Evolutionary conservation across 2,113 vertebrate genomes (phyloP).

Genomic region (Aspidoscelis tigris): DNA sequence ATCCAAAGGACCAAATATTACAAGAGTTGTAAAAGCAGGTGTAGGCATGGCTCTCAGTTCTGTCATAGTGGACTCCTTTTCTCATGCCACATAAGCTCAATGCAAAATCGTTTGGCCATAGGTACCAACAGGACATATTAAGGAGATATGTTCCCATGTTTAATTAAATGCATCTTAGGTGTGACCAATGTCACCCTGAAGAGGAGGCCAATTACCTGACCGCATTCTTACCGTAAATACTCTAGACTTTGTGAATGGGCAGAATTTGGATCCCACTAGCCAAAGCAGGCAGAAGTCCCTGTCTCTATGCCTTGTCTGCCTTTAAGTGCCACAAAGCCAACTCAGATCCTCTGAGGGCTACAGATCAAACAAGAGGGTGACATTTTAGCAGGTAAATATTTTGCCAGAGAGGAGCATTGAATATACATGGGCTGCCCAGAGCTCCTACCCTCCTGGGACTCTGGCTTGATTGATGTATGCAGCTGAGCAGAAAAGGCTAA

Average conservation of each 20-base stretch:
- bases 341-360: constrained; percentile 13
- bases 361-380: constrained; percentile 40
- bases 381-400: constrained; percentile 53
- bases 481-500: constrained; percentile 45
- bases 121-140: no score
- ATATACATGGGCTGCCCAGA: constrained; percentile 40
- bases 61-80: not conserved
- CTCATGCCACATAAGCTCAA: not conserved
- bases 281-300: not conserved
- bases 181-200: no score
- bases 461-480: constrained; percentile 39
- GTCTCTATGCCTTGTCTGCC: not conserved
- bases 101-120: not conserved
- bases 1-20: not conserved
- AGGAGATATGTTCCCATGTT: no score
- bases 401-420: constrained; percentile 39
- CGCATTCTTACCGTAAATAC: not conserved
- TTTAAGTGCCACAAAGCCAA: constrained; percentile 1
- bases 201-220: no score
- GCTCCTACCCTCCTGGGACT: constrained; percentile 34
- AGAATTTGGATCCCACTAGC: not conserved
- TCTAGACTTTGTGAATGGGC: not conserved
- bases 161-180: no score
- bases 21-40: no score
- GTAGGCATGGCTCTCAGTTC: no score